phyloP scores from a whole-genome alignment of 2,888 invertebrate species.

The Dorcus parallelipipedus region DNA sequence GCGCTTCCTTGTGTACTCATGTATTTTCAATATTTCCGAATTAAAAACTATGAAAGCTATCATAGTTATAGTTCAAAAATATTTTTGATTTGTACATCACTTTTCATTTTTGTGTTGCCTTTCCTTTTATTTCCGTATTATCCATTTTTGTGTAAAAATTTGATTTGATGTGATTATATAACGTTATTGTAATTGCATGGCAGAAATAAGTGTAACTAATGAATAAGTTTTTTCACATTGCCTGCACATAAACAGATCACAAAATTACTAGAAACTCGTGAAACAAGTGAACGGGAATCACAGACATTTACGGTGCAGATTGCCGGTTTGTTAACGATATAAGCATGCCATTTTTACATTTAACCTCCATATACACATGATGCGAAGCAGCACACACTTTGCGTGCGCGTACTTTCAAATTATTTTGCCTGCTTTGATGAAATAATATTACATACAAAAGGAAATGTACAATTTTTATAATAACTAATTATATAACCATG shows the following conservation, averaged over 20 bases:
- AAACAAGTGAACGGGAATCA: conserved; percentile 18
- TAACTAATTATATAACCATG: conserved; percentile 16
- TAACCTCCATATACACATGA: not conserved
- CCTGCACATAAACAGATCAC: conserved; percentile 12
- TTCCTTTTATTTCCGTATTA: no score
- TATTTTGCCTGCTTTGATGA: conserved; percentile 31
- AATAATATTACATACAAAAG: conserved; percentile 34
- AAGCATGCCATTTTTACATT: conserved; percentile 19
- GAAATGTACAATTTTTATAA: conserved; percentile 36
- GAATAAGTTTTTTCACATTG: not conserved
- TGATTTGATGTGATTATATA: no score
- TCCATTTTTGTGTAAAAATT: no score
- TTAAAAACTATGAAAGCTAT: no score
- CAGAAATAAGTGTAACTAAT: not conserved
- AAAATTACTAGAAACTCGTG: conserved; percentile 7
- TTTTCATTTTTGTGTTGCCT: no score
- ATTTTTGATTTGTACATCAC: no score
- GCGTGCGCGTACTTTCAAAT: conserved; percentile 28
- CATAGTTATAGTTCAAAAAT: no score
- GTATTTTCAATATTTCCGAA: no score
- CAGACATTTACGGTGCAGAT: conserved; percentile 31
- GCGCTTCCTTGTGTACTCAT: no score
- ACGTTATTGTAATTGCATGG: not conserved
- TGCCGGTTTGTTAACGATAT: conserved; percentile 31
- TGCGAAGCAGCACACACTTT: conserved; percentile 1